Evolutionary conservation across 2,888 invertebrate species (phyloP).

Genomic region (Piscicola geometra): DNA sequence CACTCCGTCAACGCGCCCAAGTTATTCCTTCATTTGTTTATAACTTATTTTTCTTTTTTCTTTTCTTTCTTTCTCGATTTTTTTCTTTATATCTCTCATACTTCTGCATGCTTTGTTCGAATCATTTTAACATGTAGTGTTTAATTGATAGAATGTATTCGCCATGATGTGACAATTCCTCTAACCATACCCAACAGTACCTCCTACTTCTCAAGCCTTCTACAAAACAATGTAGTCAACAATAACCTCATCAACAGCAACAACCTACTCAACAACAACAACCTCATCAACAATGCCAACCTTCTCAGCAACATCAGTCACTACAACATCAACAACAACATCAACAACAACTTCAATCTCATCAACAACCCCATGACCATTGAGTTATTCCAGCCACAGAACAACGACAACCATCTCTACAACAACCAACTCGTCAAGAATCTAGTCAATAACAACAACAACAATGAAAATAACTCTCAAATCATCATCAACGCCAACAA

Average conservation of each 20-base stretch:
- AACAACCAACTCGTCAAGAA: constrained; percentile 1
- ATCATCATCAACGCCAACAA: constrained; percentile 9
- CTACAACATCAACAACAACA: background rate
- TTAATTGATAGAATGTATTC: too few species aligned
- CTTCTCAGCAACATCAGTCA: background rate
- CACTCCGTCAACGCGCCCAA: background rate
- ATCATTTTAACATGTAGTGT: too few species aligned
- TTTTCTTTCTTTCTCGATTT: too few species aligned
- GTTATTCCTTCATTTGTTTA: background rate
- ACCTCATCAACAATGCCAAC: background rate
- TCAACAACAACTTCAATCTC: constrained; percentile 1
- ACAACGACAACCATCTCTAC: background rate
- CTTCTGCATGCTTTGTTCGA: too few species aligned
- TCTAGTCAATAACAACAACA: background rate
- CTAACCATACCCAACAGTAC: background rate
- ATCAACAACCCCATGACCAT: constrained; percentile 10
- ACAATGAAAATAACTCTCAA: background rate
- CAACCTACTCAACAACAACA: background rate
- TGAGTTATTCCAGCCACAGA: background rate
- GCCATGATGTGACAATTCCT: too few species aligned
- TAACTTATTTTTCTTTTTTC: background rate
- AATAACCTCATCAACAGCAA: background rate
- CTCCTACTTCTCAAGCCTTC: background rate
- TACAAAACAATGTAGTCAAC: constrained; percentile 8
- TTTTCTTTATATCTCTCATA: too few species aligned